Base-by-base conservation (phyloP, 2,113 vertebrate genomes). In the Heptranchias perlo region DNA sequence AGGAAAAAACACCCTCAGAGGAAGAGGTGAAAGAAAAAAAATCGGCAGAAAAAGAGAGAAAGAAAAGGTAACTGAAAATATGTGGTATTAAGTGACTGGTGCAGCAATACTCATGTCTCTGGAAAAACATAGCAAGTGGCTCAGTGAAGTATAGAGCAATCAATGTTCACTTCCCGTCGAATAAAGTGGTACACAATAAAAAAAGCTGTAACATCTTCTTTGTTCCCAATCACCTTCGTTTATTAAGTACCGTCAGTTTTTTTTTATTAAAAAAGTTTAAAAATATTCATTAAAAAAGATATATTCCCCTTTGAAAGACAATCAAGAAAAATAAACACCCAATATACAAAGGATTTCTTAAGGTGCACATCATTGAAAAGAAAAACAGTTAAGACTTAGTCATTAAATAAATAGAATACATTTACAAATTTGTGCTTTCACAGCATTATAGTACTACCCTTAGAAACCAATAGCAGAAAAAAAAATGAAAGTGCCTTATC, bases 291-390 rank as follows among this genome's bases (percentile, higher is more conserved):
- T 69, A 35, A 67, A 95, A 95, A 95, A 95, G 23, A 95, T 69
- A 73, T 49, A 49, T 95, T 52, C 25, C 94, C 94, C 94, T 73
- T 95, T 95, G 25, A 95, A 47, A 73, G 44, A 69, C n/a, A 47
- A 69, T 31, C 65, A 47, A 52, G 65, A 95, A 49, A 92, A 64
- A 35, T 35, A 95, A 94, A 95, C 94, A 47, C 94, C 78, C 94
- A 95, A 95, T 73, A 52, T 95, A 95, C 94, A 69, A 47, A 95
- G 73, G 94, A 67, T 69, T 69, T 25, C 62, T 94, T 49, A 95
- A 95, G 65, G 94, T 95, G 65, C 94, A 67, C 61, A 44, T 93
- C 62, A 69, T 13, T 69, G 5, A 7, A 49, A 95, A 69, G 64
- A 95, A 67, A 52, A 95, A 95, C 52, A 95, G 25, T 52, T 67